These are phyloP conservation scores for Paramormyrops hopkinsi DNA, from an alignment of 2,797 vertebrate species.

Conservation along the genomic window DNA sequence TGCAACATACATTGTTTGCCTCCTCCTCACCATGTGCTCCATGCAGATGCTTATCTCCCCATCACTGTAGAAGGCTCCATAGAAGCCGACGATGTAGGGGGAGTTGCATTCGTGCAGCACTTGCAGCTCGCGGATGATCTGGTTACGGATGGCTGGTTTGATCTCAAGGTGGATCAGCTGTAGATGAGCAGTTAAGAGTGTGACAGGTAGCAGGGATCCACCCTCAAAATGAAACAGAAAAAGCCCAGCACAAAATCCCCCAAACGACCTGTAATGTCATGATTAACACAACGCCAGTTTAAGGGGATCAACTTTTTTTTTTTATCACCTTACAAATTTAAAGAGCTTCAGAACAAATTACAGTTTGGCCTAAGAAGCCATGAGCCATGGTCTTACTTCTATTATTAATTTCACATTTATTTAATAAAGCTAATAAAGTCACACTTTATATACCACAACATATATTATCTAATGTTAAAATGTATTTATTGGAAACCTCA, in stretches of 20 bases:
- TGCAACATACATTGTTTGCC: not conserved
- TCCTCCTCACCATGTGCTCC: conserved; percentile 77
- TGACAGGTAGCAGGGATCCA: not conserved
- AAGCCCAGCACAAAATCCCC: not conserved
- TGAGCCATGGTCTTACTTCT: not conserved
- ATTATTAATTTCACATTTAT: not conserved
- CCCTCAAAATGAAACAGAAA: not conserved
- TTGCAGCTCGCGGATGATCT: conserved; percentile 94
- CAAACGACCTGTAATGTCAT: not conserved
- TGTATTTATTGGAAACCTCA: not conserved
- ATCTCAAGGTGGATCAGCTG: conserved; percentile 95
- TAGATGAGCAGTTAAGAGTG: not conserved
- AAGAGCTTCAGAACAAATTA: not conserved
- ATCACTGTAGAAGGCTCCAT: conserved; percentile 83
- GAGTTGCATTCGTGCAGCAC: conserved; percentile 95
- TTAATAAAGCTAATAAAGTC: not conserved
- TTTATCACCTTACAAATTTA: not conserved
- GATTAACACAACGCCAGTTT: not conserved
- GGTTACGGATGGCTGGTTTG: conserved; percentile 91
- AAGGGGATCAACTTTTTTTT: not conserved
- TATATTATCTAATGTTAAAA: not conserved
- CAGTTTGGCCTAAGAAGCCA: not conserved
- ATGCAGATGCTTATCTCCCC: conserved; percentile 86
- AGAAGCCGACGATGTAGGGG: conserved; percentile 93
- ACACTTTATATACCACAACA: not conserved